These are phyloP conservation scores for Cephonodes hylas DNA, from an alignment of 2,888 invertebrate species.

Conservation along the genomic window DNA sequence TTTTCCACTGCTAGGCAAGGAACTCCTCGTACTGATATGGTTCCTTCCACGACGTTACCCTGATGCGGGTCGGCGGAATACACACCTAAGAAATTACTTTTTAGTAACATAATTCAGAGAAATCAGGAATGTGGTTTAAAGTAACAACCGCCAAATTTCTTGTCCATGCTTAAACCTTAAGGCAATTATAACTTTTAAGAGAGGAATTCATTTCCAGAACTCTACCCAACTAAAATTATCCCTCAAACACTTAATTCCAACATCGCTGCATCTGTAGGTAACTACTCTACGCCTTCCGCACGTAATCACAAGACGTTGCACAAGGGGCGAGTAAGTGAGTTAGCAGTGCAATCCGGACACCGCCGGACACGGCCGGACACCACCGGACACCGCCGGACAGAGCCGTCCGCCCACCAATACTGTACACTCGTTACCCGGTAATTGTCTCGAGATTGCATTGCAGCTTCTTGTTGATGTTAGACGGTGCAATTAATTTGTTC, in stretches of 20 bases:
- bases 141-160: too few species aligned
- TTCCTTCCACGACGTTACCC: too few species aligned
- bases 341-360: conserved; percentile 31
- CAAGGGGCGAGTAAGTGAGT: conserved; percentile 34
- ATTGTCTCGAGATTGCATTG: background rate
- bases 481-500: background rate
- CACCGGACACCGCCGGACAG: background rate
- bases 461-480: background rate
- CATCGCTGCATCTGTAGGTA: background rate
- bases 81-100: too few species aligned
- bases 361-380: background rate
- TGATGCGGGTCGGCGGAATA: too few species aligned
- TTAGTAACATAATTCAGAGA: too few species aligned
- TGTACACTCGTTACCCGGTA: conserved; percentile 1
- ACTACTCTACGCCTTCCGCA: conserved; percentile 24
- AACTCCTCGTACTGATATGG: too few species aligned
- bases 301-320: conserved; percentile 40
- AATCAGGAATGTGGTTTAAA: too few species aligned
- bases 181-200: too few species aligned
- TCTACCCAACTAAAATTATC: too few species aligned
- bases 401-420: background rate
- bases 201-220: too few species aligned
- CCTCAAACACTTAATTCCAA: background rate
- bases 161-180: too few species aligned
- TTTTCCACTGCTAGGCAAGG: too few species aligned